These are phyloP conservation scores for Aurelia coerulea DNA, from an alignment of 30 jellyfish, hydroid and myxozoan genomes.

Conservation along the genomic window DNA sequence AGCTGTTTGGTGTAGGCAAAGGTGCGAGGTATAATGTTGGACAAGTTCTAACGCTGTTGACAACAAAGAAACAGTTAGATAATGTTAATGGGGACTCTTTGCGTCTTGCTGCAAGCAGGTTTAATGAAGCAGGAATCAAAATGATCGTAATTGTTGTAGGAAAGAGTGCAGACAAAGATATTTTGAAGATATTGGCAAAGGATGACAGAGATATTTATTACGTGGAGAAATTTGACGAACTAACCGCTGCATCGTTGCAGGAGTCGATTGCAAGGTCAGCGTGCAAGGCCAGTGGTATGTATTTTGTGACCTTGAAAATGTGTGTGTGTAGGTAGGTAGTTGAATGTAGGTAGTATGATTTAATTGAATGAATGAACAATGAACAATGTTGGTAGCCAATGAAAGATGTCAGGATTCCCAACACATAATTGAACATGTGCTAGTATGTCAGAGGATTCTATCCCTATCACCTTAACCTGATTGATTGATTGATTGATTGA, in stretches of 20 bases:
- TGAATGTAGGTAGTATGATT: too few species aligned
- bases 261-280: conserved; percentile 29
- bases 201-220: conserved; percentile 12
- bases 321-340: too few species aligned
- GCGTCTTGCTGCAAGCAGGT: conserved; percentile 23
- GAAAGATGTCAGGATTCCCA: too few species aligned
- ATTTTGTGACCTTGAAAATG: not conserved
- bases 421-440: too few species aligned
- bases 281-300: conserved; percentile 59
- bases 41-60: conserved; percentile 44
- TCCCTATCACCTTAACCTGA: too few species aligned
- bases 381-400: too few species aligned
- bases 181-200: not conserved
- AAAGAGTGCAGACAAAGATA: conserved; percentile 17
- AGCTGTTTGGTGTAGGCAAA: conserved; percentile 26
- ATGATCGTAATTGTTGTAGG: conserved; percentile 53
- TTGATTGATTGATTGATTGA: too few species aligned
- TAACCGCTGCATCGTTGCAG: not conserved
- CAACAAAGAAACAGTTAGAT: conserved; percentile 31
- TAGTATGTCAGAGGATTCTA: too few species aligned
- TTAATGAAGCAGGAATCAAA: conserved; percentile 62
- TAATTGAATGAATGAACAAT: too few species aligned
- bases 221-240: conserved; percentile 41
- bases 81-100: conserved; percentile 29
- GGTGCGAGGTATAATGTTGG: conserved; percentile 65